A percentile compares a stretch with the other conserved stretches of the same genome.
These are phyloP conservation scores for Tachina lurida DNA, from an alignment of 2,888 invertebrate genomes.

Conservation along the genomic window DNA sequence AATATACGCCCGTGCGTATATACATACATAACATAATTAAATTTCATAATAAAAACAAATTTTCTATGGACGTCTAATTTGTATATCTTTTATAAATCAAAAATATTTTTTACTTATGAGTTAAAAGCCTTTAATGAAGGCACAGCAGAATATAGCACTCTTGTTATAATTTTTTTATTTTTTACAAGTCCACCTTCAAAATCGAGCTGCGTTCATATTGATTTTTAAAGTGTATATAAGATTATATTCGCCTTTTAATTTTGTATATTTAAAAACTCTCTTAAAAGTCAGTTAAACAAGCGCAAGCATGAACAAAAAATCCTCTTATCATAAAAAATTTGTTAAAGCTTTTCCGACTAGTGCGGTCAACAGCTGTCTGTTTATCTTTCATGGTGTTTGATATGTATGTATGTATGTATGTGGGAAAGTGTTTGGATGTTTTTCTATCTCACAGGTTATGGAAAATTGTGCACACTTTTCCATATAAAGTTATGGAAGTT, in stretches of 20 bases:
- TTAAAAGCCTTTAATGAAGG: too few relatives aligned
- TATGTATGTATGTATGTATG: background rate
- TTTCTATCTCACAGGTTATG: background rate
- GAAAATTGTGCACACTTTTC: background rate
- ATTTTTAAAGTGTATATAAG: too few relatives aligned
- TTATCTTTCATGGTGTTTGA: conserved; percentile 21
- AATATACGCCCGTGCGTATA: too few relatives aligned
- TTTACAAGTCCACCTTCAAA: too few relatives aligned
- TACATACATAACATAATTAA: too few relatives aligned
- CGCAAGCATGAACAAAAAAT: conserved; percentile 15
- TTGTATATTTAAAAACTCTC: conserved; percentile 3
- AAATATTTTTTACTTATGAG: too few relatives aligned
- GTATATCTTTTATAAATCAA: too few relatives aligned
- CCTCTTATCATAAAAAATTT: conserved; percentile 40
- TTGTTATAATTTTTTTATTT: too few relatives aligned
- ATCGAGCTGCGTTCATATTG: too few relatives aligned
- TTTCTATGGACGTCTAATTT: too few relatives aligned
- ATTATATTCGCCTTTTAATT: background rate
- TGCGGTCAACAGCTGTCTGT: conserved; percentile 47
- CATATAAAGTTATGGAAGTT: conserved; percentile 5
- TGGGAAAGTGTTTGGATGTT: conserved; percentile 8
- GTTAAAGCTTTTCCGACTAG: conserved; percentile 13
- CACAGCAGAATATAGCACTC: too few relatives aligned
- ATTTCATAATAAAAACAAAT: too few relatives aligned
- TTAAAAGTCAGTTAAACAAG: background rate